A percentile compares a stretch with the other conserved stretches of the same genome.
Evolutionary conservation across 2,113 vertebrate genomes (phyloP).

Genomic region (Diglossa brunneiventris): DNA sequence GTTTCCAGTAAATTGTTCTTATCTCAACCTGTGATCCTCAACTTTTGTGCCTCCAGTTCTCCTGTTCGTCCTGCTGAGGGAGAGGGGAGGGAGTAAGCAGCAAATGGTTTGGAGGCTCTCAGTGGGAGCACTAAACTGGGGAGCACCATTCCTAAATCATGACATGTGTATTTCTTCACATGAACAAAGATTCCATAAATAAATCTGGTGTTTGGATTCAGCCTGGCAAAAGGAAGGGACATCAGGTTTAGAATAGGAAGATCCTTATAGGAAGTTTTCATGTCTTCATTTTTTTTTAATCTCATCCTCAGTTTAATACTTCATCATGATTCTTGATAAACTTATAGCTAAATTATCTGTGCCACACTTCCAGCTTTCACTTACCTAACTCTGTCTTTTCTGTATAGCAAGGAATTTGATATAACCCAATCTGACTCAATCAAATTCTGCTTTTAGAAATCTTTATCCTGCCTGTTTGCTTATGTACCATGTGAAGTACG

Average conservation of each 20-base stretch:
- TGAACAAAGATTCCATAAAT: neutral
- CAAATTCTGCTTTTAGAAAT: neutral
- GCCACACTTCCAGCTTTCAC: neutral
- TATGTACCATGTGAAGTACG: neutral
- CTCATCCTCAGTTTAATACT: neutral
- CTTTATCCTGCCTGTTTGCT: neutral
- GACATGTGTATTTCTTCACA: neutral
- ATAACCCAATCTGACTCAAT: neutral
- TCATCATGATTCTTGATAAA: neutral
- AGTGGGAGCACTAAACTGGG: neutral
- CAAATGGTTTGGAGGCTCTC: neutral
- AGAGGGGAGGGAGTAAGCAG: neutral
- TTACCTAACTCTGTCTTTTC: neutral
- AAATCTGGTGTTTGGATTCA: neutral
- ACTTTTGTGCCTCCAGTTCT: neutral
- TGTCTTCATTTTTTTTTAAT: rapidly evolving
- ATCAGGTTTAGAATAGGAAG: neutral
- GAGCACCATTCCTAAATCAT: neutral
- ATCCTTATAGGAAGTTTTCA: neutral
- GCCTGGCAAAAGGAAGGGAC: neutral
- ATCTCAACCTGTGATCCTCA: neutral
- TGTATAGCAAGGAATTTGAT: neutral
- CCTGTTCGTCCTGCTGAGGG: neutral
- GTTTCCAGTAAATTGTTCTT: neutral
- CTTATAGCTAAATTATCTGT: neutral